Base-by-base conservation (phyloP, 35 echinoderm and acorn worm genomes). In the Apostichopus japonicus region DNA sequence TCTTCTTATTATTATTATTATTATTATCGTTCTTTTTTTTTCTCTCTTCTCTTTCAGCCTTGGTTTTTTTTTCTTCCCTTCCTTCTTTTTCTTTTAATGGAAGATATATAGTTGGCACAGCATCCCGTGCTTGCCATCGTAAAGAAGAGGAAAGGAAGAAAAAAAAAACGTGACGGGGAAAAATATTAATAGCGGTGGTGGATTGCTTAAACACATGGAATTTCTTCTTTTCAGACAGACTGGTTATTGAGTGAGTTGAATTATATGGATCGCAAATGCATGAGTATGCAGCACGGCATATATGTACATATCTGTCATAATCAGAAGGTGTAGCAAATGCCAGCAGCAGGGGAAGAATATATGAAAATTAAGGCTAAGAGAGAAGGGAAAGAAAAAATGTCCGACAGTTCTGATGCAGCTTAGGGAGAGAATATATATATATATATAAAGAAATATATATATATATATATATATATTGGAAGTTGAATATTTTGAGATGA, bases 131-230 rank as follows among this genome's bases (percentile, higher is more conserved):
- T 23, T 75, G 71, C 71, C 71, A 75, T 75, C 71, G n/a, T 75
- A 75, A 75, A 75, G 71, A 75, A 44, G 33, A 44, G 33, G 0
- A 44, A 44, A 44, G 33, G 4, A 44, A 44, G 33, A 44, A 44
- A 44, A 44, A 44, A 44, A 44, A 75, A 19, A 75, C 56, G 81
- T 84, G 81, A 84, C 54, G 81, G 81, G 81, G 33, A 44, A 57
- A 84, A 84, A 84, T 84, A 84, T 84, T 84, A 58, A 84, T 75
- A 84, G 81, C 55, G 17, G 54, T 23, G 22, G 81, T 58, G 54
- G 81, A 84, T 84, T 57, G 81, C 81, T 84, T 84, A 57, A 84
- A 84, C 81, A 84, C 56, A 84, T 84, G 81, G 81, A 84, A 58
- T 84, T 54, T 84, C 54, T 84, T 84, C 24, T 84, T 44, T 44